Conservation (phyloP, 2,113 vertebrate genomes). For the Cyprinus carpio region DNA sequence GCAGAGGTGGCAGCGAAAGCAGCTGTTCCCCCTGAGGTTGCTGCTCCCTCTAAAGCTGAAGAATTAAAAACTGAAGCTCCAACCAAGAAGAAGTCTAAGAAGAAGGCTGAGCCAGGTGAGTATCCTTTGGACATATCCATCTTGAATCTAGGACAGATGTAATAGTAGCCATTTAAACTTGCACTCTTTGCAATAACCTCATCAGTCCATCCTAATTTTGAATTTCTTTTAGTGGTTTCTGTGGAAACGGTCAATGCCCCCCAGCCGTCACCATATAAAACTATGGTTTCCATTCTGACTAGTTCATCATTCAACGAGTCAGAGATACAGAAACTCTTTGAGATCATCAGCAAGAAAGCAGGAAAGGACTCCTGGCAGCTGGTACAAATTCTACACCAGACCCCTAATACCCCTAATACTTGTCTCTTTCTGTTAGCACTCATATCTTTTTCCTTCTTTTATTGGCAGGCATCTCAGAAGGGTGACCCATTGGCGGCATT, state of each 20-base stretch:
- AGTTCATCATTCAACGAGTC: slow-evolving; percentile 80
- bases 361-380: slow-evolving; percentile 84
- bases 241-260: slow-evolving; percentile 63
- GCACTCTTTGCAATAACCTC: background rate
- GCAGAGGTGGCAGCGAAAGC: slow-evolving; percentile 71
- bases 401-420: background rate
- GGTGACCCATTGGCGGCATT: slow-evolving; percentile 79
- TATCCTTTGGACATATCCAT: background rate
- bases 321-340: slow-evolving; percentile 80
- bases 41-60: slow-evolving; percentile 56
- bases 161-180: background rate
- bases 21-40: slow-evolving; percentile 52
- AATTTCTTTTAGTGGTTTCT: slow-evolving; percentile 46
- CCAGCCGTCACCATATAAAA: slow-evolving; percentile 80
- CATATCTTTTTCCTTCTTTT: background rate
- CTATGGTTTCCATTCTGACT: slow-evolving; percentile 75
- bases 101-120: slow-evolving; percentile 80
- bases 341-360: slow-evolving; percentile 81
- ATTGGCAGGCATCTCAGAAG: slow-evolving; percentile 80
- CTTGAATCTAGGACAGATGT: background rate
- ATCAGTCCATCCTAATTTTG: background rate
- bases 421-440: background rate
- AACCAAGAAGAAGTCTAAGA: slow-evolving; percentile 83
- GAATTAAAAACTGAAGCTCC: slow-evolving; percentile 75
- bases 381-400: slow-evolving; percentile 63